A percentile compares a stretch with the other conserved stretches of the same genome.
Evolutionary conservation across 2,888 invertebrate species (phyloP).

Genomic region (Itoplectis maculator): DNA sequence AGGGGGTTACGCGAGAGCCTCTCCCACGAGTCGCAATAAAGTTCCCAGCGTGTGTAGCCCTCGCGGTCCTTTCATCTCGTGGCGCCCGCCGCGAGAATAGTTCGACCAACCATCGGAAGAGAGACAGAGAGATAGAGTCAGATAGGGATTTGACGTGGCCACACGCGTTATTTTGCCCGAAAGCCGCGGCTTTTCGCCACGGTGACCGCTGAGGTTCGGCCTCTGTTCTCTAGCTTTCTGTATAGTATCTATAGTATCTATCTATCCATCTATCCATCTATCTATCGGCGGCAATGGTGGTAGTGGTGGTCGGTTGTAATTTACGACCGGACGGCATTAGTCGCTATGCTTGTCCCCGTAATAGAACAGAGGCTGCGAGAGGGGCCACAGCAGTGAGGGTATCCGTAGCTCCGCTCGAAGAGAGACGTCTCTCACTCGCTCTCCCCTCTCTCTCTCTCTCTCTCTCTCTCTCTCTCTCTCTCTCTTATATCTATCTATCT

Average conservation of each 20-base stretch:
- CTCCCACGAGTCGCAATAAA: conserved; percentile 20
- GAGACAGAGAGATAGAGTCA: no score
- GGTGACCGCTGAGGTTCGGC: background rate
- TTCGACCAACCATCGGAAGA: conserved; percentile 3
- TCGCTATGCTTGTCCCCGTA: conserved; percentile 79
- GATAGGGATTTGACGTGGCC: conserved; percentile 9
- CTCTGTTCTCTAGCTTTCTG: background rate
- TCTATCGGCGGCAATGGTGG: conserved; percentile 76
- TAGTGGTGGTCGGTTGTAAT: conserved; percentile 76
- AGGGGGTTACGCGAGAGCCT: no score
- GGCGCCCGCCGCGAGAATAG: background rate
- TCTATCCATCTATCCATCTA: no score
- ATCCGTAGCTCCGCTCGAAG: conserved; percentile 20
- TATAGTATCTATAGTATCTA: background rate
- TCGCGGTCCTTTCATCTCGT: conserved; percentile 10
- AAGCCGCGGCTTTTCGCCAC: conserved; percentile 2
- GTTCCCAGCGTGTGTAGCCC: conserved; percentile 6
- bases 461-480: conserved; percentile 5
- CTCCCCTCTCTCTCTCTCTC: background rate
- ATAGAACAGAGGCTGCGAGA: conserved; percentile 72
- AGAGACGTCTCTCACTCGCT: background rate
- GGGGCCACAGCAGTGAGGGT: conserved; percentile 12
- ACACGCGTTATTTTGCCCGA: background rate
- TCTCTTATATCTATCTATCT: background rate
- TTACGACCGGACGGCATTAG: conserved; percentile 81